Conservation (phyloP, 2,888 invertebrate species). For the Noctua fimbriata region DNA sequence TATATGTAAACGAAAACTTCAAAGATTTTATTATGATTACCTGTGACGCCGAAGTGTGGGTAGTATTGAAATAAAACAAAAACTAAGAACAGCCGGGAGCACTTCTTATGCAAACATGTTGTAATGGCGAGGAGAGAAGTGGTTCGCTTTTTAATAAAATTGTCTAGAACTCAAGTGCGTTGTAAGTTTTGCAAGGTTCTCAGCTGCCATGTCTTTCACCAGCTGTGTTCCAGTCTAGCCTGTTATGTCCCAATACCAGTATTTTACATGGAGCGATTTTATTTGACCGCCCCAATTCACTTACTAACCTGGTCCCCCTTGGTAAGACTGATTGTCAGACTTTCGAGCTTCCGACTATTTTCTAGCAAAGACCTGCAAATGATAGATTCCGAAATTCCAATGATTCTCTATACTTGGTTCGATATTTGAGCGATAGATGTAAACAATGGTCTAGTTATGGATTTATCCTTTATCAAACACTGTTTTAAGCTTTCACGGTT, state of each 20-base stretch:
- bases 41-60: slow-evolving; percentile 47
- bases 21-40: slow-evolving; percentile 65
- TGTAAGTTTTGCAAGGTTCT: background rate
- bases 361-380: no score
- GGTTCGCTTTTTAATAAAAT: background rate
- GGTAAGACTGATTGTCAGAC: no score
- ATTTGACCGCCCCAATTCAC: no score
- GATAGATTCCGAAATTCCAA: no score
- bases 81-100: slow-evolving; percentile 34
- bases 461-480: no score
- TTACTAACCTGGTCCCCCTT: no score
- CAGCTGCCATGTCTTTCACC: background rate
- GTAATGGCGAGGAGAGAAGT: slow-evolving; percentile 48
- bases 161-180: background rate
- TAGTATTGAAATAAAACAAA: slow-evolving; percentile 55
- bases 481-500: no score
- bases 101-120: slow-evolving; percentile 51
- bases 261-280: no score
- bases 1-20: slow-evolving; percentile 4
- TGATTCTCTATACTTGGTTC: no score
- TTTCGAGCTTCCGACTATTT: no score
- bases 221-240: background rate
- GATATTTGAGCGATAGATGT: no score
- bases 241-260: background rate
- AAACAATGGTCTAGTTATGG: no score